Evolutionary conservation across 1,140 invertebrate species (phyloP).

Genomic region (Phortica variegata): DNA sequence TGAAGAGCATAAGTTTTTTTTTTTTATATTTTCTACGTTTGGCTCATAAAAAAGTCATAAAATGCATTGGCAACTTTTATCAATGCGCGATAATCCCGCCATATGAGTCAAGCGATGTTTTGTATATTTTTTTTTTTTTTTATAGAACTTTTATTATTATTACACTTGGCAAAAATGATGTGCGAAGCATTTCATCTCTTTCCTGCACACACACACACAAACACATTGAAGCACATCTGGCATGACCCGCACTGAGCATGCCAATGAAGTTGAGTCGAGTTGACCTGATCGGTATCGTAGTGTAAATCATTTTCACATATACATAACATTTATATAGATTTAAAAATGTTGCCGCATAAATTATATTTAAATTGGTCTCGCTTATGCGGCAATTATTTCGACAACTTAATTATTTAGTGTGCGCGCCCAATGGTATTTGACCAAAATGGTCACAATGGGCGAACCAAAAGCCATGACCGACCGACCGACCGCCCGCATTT

Average conservation of each 20-base stretch:
- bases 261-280: no score
- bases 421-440: background rate
- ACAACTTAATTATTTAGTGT: slow-evolving; percentile 45
- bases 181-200: no score
- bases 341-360: no score
- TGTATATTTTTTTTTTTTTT: slow-evolving; percentile 4
- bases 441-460: background rate
- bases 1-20: slow-evolving; percentile 44
- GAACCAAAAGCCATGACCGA: slow-evolving; percentile 19
- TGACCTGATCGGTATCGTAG: no score
- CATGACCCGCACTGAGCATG: no score
- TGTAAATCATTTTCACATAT: no score
- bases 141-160: slow-evolving; percentile 26
- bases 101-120: slow-evolving; percentile 2
- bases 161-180: slow-evolving; percentile 47
- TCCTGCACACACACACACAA: no score
- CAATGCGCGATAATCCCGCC: background rate
- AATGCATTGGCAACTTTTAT: slow-evolving; percentile 47
- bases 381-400: slow-evolving; percentile 47
- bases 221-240: no score
- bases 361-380: slow-evolving; percentile 42
- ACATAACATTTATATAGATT: no score
- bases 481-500: slow-evolving; percentile 9
- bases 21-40: no score
- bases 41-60: slow-evolving; percentile 52